phyloP scores from a whole-genome alignment of 1,140 invertebrate genomes.

The Calliopsis andreniformis region DNA sequence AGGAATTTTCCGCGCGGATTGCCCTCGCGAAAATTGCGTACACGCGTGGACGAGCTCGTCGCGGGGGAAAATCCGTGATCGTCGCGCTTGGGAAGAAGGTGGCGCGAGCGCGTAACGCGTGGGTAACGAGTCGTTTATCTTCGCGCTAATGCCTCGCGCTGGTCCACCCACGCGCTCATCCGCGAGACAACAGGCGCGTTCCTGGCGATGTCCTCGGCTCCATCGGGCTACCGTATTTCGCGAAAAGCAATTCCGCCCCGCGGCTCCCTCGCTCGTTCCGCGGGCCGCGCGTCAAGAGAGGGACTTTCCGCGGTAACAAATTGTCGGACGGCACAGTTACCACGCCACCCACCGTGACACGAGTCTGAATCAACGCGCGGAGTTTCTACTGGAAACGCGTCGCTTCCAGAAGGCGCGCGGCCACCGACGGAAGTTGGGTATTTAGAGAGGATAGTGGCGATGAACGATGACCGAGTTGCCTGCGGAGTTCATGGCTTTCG shows the following conservation, averaged over 20 bases:
- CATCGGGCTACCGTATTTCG: slow-evolving; percentile 23
- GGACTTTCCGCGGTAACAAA: slow-evolving; percentile 37
- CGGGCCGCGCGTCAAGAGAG: background rate
- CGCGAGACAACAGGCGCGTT: slow-evolving; percentile 21
- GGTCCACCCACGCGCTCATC: slow-evolving; percentile 36
- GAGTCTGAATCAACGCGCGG: background rate
- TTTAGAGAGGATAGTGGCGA: background rate
- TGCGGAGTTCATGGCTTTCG: no score
- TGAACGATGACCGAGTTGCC: no score
- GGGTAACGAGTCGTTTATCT: slow-evolving; percentile 61
- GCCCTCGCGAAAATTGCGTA: slow-evolving; percentile 37
- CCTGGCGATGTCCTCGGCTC: slow-evolving; percentile 15
- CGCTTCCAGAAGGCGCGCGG: background rate
- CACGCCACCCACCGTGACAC: slow-evolving; percentile 15
- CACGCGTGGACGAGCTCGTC: background rate
- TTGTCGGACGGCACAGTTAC: background rate
- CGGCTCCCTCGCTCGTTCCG: background rate
- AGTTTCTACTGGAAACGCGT: slow-evolving; percentile 10
- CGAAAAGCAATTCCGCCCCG: slow-evolving; percentile 38
- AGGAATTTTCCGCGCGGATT: slow-evolving; percentile 17
- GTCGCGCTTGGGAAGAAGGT: slow-evolving; percentile 24
- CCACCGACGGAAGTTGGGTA: background rate
- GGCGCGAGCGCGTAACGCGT: slow-evolving; percentile 40
- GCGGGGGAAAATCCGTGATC: slow-evolving; percentile 20
- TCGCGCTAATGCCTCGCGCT: slow-evolving; percentile 42